A percentile compares a stretch with the other conserved stretches of the same genome.
Conservation (phyloP, 2,888 invertebrate species). For the Himalopsyche tibetana region DNA sequence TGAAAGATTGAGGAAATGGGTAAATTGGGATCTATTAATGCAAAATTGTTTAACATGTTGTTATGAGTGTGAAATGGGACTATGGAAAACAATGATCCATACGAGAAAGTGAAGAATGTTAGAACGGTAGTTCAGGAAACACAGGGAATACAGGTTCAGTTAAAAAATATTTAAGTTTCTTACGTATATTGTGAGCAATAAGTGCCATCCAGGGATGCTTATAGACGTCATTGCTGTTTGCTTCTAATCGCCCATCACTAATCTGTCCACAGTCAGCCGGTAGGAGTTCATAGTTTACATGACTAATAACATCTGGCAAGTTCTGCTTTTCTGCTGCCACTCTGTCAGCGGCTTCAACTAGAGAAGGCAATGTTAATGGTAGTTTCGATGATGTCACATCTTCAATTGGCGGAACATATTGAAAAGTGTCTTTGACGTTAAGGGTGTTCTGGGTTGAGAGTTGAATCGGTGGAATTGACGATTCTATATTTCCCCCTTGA, state of each 20-base stretch:
- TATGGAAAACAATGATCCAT: too few species aligned
- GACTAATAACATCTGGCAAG: background rate
- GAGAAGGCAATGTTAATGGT: background rate
- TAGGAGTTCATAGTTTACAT: background rate
- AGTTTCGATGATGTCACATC: background rate
- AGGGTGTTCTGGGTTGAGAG: too few species aligned
- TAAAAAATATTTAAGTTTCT: background rate
- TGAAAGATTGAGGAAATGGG: too few species aligned
- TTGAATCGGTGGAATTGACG: too few species aligned
- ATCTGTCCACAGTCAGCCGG: background rate
- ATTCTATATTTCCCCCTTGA: too few species aligned
- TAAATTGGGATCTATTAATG: too few species aligned
- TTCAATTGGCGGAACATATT: background rate
- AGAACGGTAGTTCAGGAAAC: too few species aligned
- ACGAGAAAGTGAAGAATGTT: too few species aligned
- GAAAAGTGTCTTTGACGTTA: too few species aligned
- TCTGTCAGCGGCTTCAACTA: background rate
- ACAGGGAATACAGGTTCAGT: too few species aligned
- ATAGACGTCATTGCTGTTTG: background rate
- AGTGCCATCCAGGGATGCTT: background rate
- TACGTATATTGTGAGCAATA: background rate
- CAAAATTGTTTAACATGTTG: too few species aligned
- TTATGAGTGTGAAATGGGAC: too few species aligned
- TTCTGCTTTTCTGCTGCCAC: background rate
- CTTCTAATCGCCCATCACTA: background rate